These are phyloP conservation scores for Crotalus tigris DNA, from an alignment of 2,113 vertebrate genomes.

Conservation along the genomic window DNA sequence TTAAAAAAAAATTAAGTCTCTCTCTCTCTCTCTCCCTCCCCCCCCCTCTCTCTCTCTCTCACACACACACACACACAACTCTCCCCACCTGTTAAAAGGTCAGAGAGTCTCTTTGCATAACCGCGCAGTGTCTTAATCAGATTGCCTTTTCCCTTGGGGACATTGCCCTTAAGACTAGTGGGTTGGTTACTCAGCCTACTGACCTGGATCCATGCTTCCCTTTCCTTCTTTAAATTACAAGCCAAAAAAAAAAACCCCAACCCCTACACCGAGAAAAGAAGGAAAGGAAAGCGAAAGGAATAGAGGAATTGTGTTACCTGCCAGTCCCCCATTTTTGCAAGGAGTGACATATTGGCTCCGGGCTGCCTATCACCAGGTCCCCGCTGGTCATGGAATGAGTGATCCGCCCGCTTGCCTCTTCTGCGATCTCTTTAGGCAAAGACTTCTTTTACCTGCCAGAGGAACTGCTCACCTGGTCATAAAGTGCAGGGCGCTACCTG, in stretches of 20 bases:
- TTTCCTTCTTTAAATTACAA: background rate
- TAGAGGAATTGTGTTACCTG: constrained; percentile 78
- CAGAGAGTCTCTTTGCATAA: background rate
- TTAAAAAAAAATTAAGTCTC: background rate
- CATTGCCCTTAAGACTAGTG: background rate
- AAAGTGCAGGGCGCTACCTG: constrained; percentile 85
- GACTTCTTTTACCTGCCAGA: constrained; percentile 82
- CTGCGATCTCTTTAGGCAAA: constrained; percentile 76
- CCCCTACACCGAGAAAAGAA: background rate
- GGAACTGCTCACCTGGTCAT: constrained; percentile 91
- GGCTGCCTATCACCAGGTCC: constrained; percentile 57
- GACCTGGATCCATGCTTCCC: background rate
- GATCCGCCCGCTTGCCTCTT: constrained; percentile 73
- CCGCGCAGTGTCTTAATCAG: background rate
- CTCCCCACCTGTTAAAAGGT: constrained; percentile 1
- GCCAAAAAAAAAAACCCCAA: background rate
- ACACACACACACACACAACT: background rate
- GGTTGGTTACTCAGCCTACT: background rate
- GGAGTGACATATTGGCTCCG: constrained; percentile 84
- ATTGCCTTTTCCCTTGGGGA: background rate
- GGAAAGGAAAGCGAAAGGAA: constrained; percentile 12
- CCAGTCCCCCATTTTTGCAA: constrained; percentile 95
- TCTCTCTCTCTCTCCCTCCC: background rate
- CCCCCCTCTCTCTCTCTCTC: background rate
- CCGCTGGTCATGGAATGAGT: constrained; percentile 74